Base-by-base conservation (phyloP, 1,140 invertebrate genomes). In the Trichonephila clavipes region DNA sequence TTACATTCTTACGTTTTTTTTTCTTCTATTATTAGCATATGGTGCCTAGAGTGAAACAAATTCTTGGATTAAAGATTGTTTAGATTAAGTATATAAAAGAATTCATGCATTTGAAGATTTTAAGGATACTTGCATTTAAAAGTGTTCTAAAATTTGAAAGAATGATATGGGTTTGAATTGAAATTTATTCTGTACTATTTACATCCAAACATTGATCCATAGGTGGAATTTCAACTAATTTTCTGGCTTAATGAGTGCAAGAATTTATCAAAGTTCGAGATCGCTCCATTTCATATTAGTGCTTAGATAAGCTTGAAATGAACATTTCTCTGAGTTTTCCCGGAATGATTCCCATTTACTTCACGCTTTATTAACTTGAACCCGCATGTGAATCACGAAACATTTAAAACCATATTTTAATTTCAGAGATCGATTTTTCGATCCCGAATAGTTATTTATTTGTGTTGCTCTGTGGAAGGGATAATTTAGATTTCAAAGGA, bases 271-370 rank as follows among this genome's bases (percentile, higher is more conserved):
- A 83, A 83, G 34, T 83, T 83, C 3, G 44, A 18, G 44, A 83
- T 21, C 34, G 18, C 44, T 51, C 62, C 16, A 83, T 44, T 83
- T 83, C 51, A 19, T 21, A 51, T 34, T 44, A 83, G 19, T 58
- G 40, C 40, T 51, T 44, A 44, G 18, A 19, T n/a, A 44, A 58
- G 16, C 34, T 58, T 21, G 81, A 40, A 83, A 83, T 83, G 34
- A 83, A 51, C 34, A 51, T 83, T 83, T n/a, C 81, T 83, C 40
- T 51, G 40, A n/a, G 44, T 34, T 51, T 19, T 51, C 81, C 44
- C 40, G 21, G 58, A 83, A 83, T 83, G 81, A 83, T 83, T 83
- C 40, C 12, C 81, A 83, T 83, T 83, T 83, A 83, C 44, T 83
- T 83, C 81, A 83, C 44, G 81, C 16, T 83, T 83, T 83, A 83